These are phyloP conservation scores for Parnassius orleans DNA, from an alignment of 2,888 invertebrate genomes.

Conservation along the genomic window DNA sequence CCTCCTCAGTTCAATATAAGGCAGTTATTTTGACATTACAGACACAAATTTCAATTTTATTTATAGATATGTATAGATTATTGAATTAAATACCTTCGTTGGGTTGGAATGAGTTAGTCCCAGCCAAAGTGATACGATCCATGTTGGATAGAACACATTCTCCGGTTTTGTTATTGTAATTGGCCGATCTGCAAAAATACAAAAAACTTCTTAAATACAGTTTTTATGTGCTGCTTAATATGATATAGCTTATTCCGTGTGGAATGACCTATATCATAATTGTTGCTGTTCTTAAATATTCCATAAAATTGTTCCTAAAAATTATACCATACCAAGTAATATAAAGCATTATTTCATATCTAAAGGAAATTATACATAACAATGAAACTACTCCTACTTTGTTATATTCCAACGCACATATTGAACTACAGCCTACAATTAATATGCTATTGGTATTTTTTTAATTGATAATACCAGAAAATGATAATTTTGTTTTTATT, in stretches of 20 bases:
- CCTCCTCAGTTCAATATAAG: too few species aligned
- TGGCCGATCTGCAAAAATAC: conserved; percentile 89
- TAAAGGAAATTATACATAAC: too few species aligned
- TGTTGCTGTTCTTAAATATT: too few species aligned
- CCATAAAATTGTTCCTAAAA: too few species aligned
- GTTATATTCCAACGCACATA: conserved; percentile 42
- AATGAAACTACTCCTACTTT: background rate
- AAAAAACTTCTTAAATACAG: background rate
- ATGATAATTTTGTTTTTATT: background rate
- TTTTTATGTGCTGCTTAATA: background rate
- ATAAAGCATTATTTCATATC: too few species aligned
- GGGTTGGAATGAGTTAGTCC: conserved; percentile 88
- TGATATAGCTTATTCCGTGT: background rate
- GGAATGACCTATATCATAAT: too few species aligned
- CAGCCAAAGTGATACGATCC: conserved; percentile 94
- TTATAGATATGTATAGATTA: background rate
- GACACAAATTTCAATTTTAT: too few species aligned
- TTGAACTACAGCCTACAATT: conserved; percentile 30
- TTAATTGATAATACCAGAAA: background rate
- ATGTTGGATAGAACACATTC: conserved; percentile 94
- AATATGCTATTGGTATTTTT: conserved; percentile 1
- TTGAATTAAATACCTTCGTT: conserved; percentile 74
- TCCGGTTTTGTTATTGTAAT: conserved; percentile 92
- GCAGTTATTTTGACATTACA: too few species aligned
- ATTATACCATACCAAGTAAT: too few species aligned